A percentile compares a stretch with the other conserved stretches of the same genome.
Evolutionary conservation across 2,888 invertebrate genomes (phyloP).

Genomic region (Blastobasis lacticolella): DNA sequence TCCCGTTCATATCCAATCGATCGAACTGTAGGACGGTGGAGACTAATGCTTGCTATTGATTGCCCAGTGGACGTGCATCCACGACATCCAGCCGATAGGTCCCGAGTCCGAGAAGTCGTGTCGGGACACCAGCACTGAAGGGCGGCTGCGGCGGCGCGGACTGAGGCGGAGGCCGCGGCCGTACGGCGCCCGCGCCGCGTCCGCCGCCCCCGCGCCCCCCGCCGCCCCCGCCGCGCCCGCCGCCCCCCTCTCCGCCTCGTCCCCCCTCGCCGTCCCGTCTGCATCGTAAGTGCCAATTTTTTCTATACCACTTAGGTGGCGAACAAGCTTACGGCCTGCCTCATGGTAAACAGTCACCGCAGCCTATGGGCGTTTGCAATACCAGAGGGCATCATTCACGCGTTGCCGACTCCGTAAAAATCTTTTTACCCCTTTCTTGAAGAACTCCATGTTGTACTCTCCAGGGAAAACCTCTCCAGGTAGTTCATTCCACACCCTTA

Average conservation of each 20-base stretch:
- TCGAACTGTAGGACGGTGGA: not conserved
- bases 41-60: not conserved
- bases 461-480: no score
- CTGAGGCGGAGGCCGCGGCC: slow-evolving; percentile 11
- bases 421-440: no score
- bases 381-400: no score
- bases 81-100: slow-evolving; percentile 87
- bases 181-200: slow-evolving; percentile 9
- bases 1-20: not conserved
- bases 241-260: slow-evolving; percentile 22
- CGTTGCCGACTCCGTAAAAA: no score
- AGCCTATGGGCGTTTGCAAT: no score
- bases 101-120: slow-evolving; percentile 33
- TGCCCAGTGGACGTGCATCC: slow-evolving; percentile 90
- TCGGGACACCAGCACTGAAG: slow-evolving; percentile 27
- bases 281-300: no score
- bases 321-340: no score
- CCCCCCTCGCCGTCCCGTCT: slow-evolving; percentile 3
- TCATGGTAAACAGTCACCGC: no score
- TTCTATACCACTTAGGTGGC: no score
- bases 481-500: no score
- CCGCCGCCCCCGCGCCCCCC: slow-evolving; percentile 15
- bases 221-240: slow-evolving; percentile 15
- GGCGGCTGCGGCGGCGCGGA: slow-evolving; percentile 11
- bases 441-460: no score